Conservation (phyloP, 2,797 vertebrate genomes). For the Nothura maculosa region DNA sequence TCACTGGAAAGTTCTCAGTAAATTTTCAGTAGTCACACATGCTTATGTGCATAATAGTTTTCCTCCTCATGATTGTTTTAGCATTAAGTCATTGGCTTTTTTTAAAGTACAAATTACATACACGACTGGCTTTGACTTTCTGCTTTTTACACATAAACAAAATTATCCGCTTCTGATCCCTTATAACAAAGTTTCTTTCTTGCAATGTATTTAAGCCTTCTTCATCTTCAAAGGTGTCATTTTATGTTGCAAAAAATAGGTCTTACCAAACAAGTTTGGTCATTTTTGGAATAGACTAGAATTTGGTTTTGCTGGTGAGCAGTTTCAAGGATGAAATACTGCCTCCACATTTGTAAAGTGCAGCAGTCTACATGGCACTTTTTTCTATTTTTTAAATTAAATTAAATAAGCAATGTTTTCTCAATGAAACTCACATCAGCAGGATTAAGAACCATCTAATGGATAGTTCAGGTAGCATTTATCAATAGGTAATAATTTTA, state of each 20-base stretch:
- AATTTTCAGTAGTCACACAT: background rate
- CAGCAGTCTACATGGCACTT: background rate
- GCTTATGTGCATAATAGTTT: background rate
- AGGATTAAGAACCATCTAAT: background rate
- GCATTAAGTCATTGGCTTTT: background rate
- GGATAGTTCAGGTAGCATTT: background rate
- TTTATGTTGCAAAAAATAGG: background rate
- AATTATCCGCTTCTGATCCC: background rate
- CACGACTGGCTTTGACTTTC: background rate
- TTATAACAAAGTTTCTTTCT: background rate
- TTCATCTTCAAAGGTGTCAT: background rate
- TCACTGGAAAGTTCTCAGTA: background rate
- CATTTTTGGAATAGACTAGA: background rate
- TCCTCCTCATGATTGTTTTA: background rate
- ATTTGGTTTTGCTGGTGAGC: background rate
- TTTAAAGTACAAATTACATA: background rate
- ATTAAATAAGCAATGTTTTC: background rate
- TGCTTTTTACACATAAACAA: background rate
- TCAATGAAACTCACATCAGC: background rate
- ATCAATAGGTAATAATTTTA: background rate
- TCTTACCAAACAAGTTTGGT: background rate
- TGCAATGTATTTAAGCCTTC: background rate
- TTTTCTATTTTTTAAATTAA: background rate
- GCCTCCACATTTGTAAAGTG: background rate
- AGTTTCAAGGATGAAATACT: background rate